These are phyloP conservation scores for Ametastegia equiseti DNA, from an alignment of 2,888 invertebrate genomes.

Conservation along the genomic window DNA sequence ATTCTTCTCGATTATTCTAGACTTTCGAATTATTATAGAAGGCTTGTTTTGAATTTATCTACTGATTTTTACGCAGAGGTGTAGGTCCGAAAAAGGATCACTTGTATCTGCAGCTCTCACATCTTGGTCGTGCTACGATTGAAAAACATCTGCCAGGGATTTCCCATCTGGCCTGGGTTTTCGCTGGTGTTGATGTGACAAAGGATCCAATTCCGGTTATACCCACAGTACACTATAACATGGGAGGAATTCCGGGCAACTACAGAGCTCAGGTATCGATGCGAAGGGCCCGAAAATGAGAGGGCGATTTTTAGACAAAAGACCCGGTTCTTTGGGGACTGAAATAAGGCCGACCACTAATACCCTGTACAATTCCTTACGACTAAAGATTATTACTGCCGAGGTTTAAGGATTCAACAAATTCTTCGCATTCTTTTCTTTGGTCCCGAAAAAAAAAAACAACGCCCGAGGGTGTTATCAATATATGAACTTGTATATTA, in stretches of 20 bases:
- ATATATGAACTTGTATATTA: not conserved
- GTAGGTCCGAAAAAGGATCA: slow-evolving; percentile 97
- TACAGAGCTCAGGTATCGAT: slow-evolving; percentile 87
- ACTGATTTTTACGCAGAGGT: slow-evolving; percentile 81
- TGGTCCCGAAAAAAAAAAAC: not conserved
- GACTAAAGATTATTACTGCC: not conserved
- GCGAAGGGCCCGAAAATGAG: not conserved
- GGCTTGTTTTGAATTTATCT: not conserved
- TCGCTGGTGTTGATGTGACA: slow-evolving; percentile 98
- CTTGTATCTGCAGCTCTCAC: slow-evolving; percentile 94
- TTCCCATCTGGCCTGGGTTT: slow-evolving; percentile 98
- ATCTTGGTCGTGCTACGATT: slow-evolving; percentile 94
- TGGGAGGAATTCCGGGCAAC: slow-evolving; percentile 99
- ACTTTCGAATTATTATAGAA: not conserved
- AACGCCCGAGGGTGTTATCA: not conserved
- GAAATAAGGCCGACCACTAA: not conserved
- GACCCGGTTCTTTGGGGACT: not conserved
- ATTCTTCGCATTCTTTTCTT: not conserved
- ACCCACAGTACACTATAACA: slow-evolving; percentile 99
- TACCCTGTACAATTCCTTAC: not conserved
- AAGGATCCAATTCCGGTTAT: slow-evolving; percentile 98
- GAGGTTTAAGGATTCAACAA: not conserved
- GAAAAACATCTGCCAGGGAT: slow-evolving; percentile 91
- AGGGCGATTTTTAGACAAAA: slow-evolving; percentile 19
- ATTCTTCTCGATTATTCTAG: not conserved